A percentile compares a stretch with the other conserved stretches of the same genome.
These are phyloP conservation scores for Marmota flaviventris DNA, from an alignment of 2,113 vertebrate species.

Conservation along the genomic window DNA sequence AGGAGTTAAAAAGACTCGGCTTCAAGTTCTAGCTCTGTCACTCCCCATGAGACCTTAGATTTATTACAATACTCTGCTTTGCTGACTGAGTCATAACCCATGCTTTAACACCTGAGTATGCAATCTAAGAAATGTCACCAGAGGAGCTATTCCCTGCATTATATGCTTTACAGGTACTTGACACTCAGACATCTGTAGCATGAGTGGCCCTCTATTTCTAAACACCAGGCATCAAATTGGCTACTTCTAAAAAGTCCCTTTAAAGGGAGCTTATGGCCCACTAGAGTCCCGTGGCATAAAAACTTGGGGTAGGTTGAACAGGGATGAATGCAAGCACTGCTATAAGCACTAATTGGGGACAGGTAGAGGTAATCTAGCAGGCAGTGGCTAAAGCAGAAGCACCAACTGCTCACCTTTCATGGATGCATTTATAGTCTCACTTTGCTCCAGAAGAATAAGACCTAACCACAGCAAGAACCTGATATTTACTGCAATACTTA, in stretches of 20 bases:
- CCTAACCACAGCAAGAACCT: background rate
- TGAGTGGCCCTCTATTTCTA: background rate
- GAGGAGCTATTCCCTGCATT: background rate
- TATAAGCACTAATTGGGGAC: background rate
- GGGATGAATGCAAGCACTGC: background rate
- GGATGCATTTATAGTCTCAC: background rate
- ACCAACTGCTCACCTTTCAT: background rate
- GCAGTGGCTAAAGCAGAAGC: background rate
- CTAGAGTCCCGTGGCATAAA: background rate
- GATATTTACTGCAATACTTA: background rate
- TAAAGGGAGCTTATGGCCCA: background rate
- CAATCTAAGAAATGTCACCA: background rate
- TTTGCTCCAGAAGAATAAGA: background rate
- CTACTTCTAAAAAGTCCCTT: background rate
- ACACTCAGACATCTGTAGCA: background rate
- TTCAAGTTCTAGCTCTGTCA: background rate
- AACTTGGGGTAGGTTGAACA: background rate
- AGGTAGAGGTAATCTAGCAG: background rate
- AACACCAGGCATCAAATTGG: background rate
- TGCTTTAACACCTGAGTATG: background rate
- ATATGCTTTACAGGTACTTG: background rate
- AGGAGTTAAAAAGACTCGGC: background rate
- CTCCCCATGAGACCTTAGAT: background rate
- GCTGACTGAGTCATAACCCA: background rate
- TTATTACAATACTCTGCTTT: conserved; percentile 11